A percentile compares a stretch with the other conserved stretches of the same genome.
Conservation (phyloP, 2,113 vertebrate genomes). For the Trichechus manatus region DNA sequence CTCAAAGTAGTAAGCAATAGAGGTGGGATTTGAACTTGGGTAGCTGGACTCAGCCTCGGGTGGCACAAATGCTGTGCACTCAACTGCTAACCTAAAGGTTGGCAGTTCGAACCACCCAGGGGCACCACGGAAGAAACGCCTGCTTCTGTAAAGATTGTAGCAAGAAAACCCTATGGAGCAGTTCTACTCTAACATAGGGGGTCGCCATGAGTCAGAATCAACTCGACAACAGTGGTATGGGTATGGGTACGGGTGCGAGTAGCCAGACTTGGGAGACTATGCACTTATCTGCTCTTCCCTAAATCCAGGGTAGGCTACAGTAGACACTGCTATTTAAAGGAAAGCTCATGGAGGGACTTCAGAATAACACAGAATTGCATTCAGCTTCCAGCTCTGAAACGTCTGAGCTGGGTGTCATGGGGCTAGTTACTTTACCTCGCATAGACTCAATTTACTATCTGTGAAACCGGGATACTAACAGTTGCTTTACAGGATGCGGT, state of each 20-base stretch:
- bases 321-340: not conserved
- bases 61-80: not conserved
- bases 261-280: too few species aligned
- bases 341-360: not conserved
- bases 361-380: fast-evolving
- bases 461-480: not conserved
- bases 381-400: not conserved
- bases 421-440: not conserved
- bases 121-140: not conserved
- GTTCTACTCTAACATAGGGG: not conserved
- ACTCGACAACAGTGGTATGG: not conserved
- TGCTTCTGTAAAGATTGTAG: not conserved
- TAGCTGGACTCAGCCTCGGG: not conserved
- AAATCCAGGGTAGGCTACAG: fast-evolving
- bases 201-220: not conserved
- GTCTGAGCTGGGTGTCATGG: too few species aligned
- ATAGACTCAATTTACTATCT: not conserved
- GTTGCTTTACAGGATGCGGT: not conserved
- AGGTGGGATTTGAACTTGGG: not conserved
- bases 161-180: not conserved
- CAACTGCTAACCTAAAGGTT: not conserved
- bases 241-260: not conserved
- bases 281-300: not conserved
- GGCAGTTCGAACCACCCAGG: not conserved
- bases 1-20: not conserved